A percentile compares a stretch with the other conserved stretches of the same genome.
phyloP scores from a whole-genome alignment of 2,888 invertebrate genomes.

The Trissoscelio sp. region DNA sequence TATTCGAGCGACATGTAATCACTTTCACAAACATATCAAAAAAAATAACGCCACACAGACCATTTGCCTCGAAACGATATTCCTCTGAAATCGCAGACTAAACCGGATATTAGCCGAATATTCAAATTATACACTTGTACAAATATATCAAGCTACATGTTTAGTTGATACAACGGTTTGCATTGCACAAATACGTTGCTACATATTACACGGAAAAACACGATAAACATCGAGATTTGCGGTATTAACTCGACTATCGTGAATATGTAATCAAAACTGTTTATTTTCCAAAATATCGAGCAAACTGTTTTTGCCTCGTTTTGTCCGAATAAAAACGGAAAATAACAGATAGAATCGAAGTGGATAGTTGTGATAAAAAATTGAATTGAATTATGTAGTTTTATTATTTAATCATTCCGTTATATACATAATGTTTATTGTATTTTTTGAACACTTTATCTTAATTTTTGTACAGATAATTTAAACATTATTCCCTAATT shows the following conservation, averaged over 20 bases:
- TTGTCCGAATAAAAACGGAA: no score
- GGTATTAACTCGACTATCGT: slow-evolving; percentile 15
- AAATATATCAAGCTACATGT: slow-evolving; percentile 42
- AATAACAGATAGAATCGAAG: no score
- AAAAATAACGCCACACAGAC: neutral
- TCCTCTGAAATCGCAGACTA: slow-evolving; percentile 5
- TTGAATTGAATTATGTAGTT: no score
- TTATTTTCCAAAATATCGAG: slow-evolving; percentile 22
- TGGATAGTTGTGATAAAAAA: no score
- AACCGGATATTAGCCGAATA: slow-evolving; percentile 49
- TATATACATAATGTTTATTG: no score
- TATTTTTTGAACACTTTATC: no score
- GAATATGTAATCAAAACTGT: slow-evolving; percentile 15
- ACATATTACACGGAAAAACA: slow-evolving; percentile 36
- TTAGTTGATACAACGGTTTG: slow-evolving; percentile 33
- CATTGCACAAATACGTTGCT: slow-evolving; percentile 18
- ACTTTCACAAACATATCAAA: neutral
- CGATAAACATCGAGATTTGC: slow-evolving; percentile 36
- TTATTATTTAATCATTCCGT: no score
- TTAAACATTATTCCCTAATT: no score
- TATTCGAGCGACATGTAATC: neutral
- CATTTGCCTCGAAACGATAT: slow-evolving; percentile 1
- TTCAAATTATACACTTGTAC: slow-evolving; percentile 39
- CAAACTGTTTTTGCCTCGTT: neutral
- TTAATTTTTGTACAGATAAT: no score